Conservation (phyloP, 1,140 invertebrate genomes). For the Drosophila truncata region DNA sequence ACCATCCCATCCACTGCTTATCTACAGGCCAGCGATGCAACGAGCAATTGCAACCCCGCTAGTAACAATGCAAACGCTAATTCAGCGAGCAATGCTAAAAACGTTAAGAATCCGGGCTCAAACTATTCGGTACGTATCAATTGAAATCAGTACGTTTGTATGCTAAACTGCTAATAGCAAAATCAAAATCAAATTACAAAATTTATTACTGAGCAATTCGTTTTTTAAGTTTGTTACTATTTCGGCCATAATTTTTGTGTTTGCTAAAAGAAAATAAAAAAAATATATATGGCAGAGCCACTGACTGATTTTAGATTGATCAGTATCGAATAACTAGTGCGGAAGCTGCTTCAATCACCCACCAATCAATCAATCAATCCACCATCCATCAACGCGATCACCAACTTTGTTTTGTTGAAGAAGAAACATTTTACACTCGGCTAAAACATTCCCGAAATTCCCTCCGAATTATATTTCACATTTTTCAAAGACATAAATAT, state of each 20-base stretch:
- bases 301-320: slow-evolving; percentile 85
- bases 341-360: slow-evolving; percentile 31
- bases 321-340: slow-evolving; percentile 82
- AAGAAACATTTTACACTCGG: slow-evolving; percentile 1
- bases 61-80: slow-evolving; percentile 77
- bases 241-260: slow-evolving; percentile 65
- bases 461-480: neutral
- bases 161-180: slow-evolving; percentile 44
- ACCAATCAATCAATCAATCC: slow-evolving; percentile 15
- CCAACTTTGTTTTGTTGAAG: slow-evolving; percentile 1
- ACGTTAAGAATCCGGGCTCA: slow-evolving; percentile 85
- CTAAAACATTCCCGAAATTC: neutral
- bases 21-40: slow-evolving; percentile 85
- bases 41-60: slow-evolving; percentile 77
- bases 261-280: slow-evolving; percentile 11
- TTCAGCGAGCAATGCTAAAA: slow-evolving; percentile 80
- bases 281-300: slow-evolving; percentile 11
- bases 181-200: slow-evolving; percentile 33
- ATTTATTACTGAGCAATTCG: slow-evolving; percentile 38
- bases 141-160: slow-evolving; percentile 84
- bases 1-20: slow-evolving; percentile 84
- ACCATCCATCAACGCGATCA: slow-evolving; percentile 20
- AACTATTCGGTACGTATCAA: slow-evolving; percentile 86
- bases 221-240: slow-evolving; percentile 44
- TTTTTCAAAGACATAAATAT: neutral